Evolutionary conservation across 1,140 invertebrate genomes (phyloP).

Genomic region (Andricus grossulariae): DNA sequence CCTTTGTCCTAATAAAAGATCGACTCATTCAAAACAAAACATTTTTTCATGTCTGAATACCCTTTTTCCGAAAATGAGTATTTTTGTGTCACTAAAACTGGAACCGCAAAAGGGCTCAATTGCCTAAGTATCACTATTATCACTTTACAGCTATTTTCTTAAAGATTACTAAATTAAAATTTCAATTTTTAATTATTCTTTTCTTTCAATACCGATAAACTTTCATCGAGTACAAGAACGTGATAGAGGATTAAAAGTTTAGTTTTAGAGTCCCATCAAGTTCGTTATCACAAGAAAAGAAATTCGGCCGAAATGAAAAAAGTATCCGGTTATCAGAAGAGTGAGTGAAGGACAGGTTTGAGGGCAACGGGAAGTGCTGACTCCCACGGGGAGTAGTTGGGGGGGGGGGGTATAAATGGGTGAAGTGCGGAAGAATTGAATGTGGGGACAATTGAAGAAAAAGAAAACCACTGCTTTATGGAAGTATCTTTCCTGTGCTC

Average conservation of each 20-base stretch:
- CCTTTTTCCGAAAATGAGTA: too few species aligned
- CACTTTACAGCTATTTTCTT: too few species aligned
- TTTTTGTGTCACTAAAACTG: too few species aligned
- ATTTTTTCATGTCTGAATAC: too few species aligned
- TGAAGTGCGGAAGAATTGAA: conserved; percentile 41
- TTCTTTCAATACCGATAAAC: too few species aligned
- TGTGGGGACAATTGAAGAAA: conserved; percentile 39
- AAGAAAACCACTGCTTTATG: conserved; percentile 48
- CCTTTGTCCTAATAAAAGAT: too few species aligned
- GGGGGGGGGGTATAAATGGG: conserved; percentile 23
- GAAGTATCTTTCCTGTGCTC: conserved; percentile 45
- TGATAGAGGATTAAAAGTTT: conserved; percentile 27
- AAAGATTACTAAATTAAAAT: too few species aligned
- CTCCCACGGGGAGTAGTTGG: background rate
- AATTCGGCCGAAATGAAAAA: conserved; percentile 17
- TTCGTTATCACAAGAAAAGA: background rate
- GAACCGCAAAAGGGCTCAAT: too few species aligned
- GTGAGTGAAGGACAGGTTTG: conserved; percentile 9
- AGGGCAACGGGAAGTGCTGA: background rate
- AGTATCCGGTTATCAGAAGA: conserved; percentile 10
- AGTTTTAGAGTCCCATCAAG: background rate
- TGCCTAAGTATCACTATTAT: too few species aligned
- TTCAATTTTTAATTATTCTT: too few species aligned
- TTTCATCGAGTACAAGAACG: too few species aligned
- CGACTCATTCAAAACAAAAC: too few species aligned